These are phyloP conservation scores for Daphoenositta chrysoptera DNA, from an alignment of 2,113 vertebrate genomes.

Conservation along the genomic window DNA sequence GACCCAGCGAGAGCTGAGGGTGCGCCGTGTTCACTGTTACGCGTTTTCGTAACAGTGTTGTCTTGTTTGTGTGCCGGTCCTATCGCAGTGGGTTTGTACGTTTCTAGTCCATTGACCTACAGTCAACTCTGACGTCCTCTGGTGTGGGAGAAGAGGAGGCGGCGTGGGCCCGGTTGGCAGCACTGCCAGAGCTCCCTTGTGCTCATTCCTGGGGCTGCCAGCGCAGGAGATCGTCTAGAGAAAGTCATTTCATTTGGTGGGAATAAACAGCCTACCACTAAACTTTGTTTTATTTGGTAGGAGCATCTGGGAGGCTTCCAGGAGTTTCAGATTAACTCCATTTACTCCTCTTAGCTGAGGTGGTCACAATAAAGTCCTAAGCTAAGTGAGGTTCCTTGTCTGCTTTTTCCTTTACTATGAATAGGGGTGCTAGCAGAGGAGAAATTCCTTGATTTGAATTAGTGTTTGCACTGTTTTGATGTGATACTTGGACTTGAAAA, in stretches of 20 bases:
- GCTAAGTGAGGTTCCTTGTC: background rate
- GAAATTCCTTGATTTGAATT: background rate
- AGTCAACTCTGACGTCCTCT: background rate
- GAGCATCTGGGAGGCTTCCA: background rate
- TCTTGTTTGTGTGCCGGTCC: background rate
- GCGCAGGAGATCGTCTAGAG: background rate
- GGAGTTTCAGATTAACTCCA: background rate
- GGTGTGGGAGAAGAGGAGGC: background rate
- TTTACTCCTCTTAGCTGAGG: background rate
- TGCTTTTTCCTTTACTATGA: background rate
- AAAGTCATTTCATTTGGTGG: background rate
- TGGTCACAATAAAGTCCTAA: background rate
- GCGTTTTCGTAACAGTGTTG: background rate
- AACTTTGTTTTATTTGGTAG: background rate
- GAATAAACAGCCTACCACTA: background rate
- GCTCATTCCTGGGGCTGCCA: background rate
- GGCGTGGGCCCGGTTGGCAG: background rate
- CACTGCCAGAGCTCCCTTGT: background rate
- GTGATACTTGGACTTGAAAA: background rate
- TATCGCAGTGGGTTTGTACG: fast-evolving
- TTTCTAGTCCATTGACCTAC: background rate
- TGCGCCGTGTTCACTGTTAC: background rate
- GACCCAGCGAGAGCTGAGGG: background rate
- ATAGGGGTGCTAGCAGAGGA: background rate
- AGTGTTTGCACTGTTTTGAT: background rate